Evolutionary conservation across 2,113 vertebrate species (phyloP).

Genomic region (Hypocryptadius cinnamomeus): DNA sequence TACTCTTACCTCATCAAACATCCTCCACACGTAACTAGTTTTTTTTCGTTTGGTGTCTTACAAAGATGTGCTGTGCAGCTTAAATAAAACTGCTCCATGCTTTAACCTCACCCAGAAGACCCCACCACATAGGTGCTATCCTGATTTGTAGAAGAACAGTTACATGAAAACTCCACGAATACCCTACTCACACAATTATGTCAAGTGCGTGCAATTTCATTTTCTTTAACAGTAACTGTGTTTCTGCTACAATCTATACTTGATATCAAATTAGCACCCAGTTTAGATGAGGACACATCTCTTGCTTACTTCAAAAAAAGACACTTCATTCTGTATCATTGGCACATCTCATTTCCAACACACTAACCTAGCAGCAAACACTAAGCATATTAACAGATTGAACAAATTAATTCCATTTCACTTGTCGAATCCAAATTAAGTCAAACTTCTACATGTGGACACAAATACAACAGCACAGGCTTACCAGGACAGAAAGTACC

Average conservation of each 20-base stretch:
- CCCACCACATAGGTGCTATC: background rate
- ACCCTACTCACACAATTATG: background rate
- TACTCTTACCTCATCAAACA: background rate
- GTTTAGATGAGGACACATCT: background rate
- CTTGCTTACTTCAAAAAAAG: background rate
- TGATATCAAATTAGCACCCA: background rate
- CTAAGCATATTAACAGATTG: fast-evolving
- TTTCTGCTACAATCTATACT: background rate
- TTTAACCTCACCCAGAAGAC: background rate
- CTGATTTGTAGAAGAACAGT: background rate
- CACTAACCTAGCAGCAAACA: background rate
- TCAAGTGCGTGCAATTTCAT: background rate
- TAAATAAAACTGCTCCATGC: background rate
- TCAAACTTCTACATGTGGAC: background rate
- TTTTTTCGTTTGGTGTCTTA: background rate
- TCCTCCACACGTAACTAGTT: fast-evolving
- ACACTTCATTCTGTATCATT: background rate
- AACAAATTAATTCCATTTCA: background rate
- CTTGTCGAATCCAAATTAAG: background rate
- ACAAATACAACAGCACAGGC: background rate
- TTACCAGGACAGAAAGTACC: background rate
- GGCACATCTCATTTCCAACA: background rate
- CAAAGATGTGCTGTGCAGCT: background rate
- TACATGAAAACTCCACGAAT: background rate
- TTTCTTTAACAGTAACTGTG: background rate